Evolutionary conservation across 2,888 invertebrate species (phyloP).

Genomic region (Dilophus febrilis): DNA sequence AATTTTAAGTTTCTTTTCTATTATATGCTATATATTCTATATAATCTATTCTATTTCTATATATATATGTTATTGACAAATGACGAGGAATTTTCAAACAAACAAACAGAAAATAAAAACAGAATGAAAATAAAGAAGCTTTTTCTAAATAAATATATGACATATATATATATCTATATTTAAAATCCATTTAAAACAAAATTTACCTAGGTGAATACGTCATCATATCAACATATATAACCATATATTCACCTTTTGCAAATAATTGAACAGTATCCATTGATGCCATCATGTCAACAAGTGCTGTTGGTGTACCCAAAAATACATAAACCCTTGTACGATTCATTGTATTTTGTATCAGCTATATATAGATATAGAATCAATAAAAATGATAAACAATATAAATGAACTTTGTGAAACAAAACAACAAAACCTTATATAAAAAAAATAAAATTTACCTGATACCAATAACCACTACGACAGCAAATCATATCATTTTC

Average conservation of each 20-base stretch:
- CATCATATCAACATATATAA: conserved; percentile 87
- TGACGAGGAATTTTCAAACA: too few relatives aligned
- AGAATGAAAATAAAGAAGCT: too few relatives aligned
- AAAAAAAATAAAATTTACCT: conserved; percentile 37
- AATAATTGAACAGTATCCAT: conserved; percentile 81
- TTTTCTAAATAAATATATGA: too few relatives aligned
- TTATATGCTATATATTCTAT: background rate
- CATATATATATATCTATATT: too few relatives aligned
- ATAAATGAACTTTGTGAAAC: too few relatives aligned
- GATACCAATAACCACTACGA: conserved; percentile 63
- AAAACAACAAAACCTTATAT: too few relatives aligned
- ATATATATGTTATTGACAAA: background rate
- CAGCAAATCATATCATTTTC: conserved; percentile 59
- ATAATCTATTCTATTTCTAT: background rate
- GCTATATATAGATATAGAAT: conserved; percentile 13
- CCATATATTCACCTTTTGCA: conserved; percentile 84
- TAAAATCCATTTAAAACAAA: too few relatives aligned
- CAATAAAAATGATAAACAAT: too few relatives aligned
- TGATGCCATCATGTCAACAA: conserved; percentile 79
- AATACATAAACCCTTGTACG: conserved; percentile 87
- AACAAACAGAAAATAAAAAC: too few relatives aligned
- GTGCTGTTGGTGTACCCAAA: conserved; percentile 66
- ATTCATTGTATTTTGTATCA: conserved; percentile 61
- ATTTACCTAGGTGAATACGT: conserved; percentile 54
- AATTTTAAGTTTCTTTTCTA: too few relatives aligned